Percentiles rank a stretch among this genome's conserved stretches.
These are phyloP conservation scores for Auanema sp. DNA, from an alignment of 2,888 invertebrate species.

Conservation along the genomic window DNA sequence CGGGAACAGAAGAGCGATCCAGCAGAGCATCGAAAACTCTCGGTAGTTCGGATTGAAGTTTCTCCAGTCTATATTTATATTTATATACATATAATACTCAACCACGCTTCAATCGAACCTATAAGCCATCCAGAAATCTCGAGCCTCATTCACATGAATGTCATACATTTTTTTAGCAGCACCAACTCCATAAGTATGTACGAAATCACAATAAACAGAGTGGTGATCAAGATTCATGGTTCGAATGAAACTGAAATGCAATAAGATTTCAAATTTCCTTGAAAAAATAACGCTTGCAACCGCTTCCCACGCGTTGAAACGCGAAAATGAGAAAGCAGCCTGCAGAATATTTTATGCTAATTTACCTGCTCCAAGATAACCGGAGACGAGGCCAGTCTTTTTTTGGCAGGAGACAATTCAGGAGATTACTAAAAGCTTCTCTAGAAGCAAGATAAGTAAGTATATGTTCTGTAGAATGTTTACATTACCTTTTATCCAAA, in stretches of 20 bases:
- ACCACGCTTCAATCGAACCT: conserved; percentile 11
- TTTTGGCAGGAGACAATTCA: conserved; percentile 19
- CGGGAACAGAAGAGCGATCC: conserved; percentile 66
- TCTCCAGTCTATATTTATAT: conserved; percentile 30
- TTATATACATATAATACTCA: not conserved
- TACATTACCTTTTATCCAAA: conserved; percentile 3
- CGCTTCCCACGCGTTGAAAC: not conserved
- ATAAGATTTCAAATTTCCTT: not conserved
- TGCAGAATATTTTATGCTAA: not conserved
- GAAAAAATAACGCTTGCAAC: not conserved
- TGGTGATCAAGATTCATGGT: conserved; percentile 73
- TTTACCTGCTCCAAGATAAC: conserved; percentile 17
- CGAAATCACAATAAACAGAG: conserved; percentile 69
- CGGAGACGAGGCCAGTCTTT: conserved; percentile 11
- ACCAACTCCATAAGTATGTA: conserved; percentile 42
- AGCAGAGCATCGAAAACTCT: conserved; percentile 41
- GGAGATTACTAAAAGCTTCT: conserved; percentile 20
- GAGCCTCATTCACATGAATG: conserved; percentile 38
- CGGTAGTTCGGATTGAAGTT: conserved; percentile 43
- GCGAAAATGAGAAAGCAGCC: not conserved
- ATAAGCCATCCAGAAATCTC: conserved; percentile 47
- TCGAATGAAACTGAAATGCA: conserved; percentile 72
- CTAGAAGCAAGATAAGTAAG: conserved; percentile 35
- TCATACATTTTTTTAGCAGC: conserved; percentile 46
- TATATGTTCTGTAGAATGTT: too few relatives aligned